phyloP scores from a whole-genome alignment of 2,113 vertebrate species.

The Myotis davidii region DNA sequence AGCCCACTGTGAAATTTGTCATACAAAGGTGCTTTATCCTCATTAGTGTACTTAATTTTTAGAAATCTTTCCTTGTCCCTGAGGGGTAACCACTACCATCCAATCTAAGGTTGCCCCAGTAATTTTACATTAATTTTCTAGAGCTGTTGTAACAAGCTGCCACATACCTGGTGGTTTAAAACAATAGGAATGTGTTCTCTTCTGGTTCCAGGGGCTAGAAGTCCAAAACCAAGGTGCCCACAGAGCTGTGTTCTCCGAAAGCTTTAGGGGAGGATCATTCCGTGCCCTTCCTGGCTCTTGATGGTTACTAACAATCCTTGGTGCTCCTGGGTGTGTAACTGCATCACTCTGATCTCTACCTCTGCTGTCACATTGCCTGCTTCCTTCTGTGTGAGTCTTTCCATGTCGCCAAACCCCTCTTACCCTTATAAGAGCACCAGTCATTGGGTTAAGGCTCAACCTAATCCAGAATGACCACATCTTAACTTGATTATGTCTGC shows the following conservation, averaged over 20 bases:
- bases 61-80: background rate
- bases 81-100: background rate
- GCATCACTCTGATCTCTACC: background rate
- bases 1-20: background rate
- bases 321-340: background rate
- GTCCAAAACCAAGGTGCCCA: background rate
- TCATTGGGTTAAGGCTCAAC: background rate
- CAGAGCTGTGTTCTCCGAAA: background rate
- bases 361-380: background rate
- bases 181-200: background rate
- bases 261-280: background rate
- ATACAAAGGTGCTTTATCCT: background rate
- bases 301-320: background rate
- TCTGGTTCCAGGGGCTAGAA: background rate
- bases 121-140: background rate
- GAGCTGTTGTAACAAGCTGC: background rate
- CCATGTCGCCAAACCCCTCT: background rate
- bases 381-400: background rate
- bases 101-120: background rate
- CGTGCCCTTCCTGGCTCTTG: background rate
- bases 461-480: background rate
- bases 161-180: background rate
- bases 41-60: background rate
- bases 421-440: background rate
- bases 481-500: background rate